Evolutionary conservation across 2,797 vertebrate species (phyloP).

Genomic region (Oreochromis mossambicus): DNA sequence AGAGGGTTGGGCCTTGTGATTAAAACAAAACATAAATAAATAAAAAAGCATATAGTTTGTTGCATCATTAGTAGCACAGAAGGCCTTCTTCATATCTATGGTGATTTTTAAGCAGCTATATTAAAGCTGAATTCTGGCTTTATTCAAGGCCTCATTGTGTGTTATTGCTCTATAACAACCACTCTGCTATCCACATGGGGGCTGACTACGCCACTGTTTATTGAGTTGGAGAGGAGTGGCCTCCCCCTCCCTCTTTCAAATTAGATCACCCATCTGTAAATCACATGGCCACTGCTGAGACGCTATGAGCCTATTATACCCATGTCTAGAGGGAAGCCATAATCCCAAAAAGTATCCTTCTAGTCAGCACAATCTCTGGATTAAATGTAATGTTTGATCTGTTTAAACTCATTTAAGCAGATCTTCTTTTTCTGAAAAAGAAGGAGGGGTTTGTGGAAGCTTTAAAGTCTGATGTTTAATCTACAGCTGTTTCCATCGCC

Average conservation of each 20-base stretch:
- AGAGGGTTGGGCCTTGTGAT: not conserved
- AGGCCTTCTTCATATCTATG: not conserved
- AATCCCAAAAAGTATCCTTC: not conserved
- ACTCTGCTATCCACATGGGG: conserved; percentile 39
- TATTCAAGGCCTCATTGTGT: conserved; percentile 14
- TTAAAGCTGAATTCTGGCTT: not conserved
- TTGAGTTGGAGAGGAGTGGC: conserved; percentile 54
- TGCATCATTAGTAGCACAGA: not conserved
- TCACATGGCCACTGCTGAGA: conserved; percentile 17
- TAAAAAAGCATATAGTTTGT: not conserved
- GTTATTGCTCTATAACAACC: conserved; percentile 15
- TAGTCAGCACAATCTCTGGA: not conserved
- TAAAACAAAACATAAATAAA: not conserved
- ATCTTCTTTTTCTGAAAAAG: not conserved
- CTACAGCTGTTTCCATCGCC: not conserved
- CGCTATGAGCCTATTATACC: not conserved
- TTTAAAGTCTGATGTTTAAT: not conserved
- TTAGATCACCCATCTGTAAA: conserved; percentile 59
- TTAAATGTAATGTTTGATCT: not conserved
- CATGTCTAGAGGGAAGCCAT: not conserved
- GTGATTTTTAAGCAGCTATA: not conserved
- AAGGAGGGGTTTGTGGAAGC: not conserved
- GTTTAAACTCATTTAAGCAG: not conserved
- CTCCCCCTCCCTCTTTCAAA: conserved; percentile 22
- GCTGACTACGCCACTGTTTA: conserved; percentile 47